A percentile compares a stretch with the other conserved stretches of the same genome.
Evolutionary conservation across 2,113 vertebrate species (phyloP).

Genomic region (Monopterus albus): DNA sequence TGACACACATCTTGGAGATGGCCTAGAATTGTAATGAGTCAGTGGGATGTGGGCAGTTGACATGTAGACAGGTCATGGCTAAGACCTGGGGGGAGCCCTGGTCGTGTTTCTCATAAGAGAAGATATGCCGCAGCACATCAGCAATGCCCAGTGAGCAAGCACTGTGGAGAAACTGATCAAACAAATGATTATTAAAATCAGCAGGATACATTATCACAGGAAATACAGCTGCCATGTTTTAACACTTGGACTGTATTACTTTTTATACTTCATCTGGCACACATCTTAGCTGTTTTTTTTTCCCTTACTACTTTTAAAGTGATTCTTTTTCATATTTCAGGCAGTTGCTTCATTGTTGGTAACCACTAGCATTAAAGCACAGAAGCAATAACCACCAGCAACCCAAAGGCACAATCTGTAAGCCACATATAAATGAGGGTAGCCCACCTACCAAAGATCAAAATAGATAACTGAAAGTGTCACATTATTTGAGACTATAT

Average conservation of each 20-base stretch:
- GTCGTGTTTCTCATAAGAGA: constrained; percentile 26
- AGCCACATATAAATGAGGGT: no score
- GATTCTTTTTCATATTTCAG: constrained; percentile 6
- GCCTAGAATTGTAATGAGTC: constrained; percentile 56
- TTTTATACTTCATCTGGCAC: neutral
- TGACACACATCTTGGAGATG: constrained; percentile 43
- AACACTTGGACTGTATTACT: neutral
- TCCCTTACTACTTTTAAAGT: no score
- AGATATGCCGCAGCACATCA: constrained; percentile 58
- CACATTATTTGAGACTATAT: no score
- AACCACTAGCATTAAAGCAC: neutral
- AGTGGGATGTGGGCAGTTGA: constrained; percentile 57
- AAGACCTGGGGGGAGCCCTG: constrained; percentile 26
- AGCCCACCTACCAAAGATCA: no score
- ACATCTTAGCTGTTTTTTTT: no score
- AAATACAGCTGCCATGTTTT: neutral
- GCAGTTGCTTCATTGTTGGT: neutral
- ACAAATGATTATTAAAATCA: no score
- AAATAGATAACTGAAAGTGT: no score
- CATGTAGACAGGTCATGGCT: constrained; percentile 60
- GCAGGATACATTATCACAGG: no score
- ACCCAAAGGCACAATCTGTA: no score
- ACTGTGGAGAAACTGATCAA: constrained; percentile 31
- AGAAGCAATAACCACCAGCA: no score
- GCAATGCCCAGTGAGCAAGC: constrained; percentile 27